Evolutionary conservation across 1,140 invertebrate species (phyloP).

Genomic region (Ylistrum balloti): DNA sequence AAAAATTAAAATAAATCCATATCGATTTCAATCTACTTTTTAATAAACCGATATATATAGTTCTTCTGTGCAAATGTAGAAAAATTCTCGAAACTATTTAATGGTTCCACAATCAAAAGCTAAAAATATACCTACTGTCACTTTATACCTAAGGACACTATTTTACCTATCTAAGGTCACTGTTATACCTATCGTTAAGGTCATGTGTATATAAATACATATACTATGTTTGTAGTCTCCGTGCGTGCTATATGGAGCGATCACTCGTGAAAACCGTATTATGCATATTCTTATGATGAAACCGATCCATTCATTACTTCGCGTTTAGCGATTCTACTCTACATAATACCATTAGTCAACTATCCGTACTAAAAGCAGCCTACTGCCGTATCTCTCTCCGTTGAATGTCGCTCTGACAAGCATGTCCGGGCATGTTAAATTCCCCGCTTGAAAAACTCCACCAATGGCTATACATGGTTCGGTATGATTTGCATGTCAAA

Average conservation of each 20-base stretch:
- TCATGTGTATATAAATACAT: neutral
- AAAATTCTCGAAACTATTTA: neutral
- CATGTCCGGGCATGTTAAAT: slow-evolving; percentile 32
- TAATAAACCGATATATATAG: no score
- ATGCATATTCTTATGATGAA: slow-evolving; percentile 6
- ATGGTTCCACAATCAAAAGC: neutral
- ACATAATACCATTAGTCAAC: neutral
- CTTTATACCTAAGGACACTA: neutral
- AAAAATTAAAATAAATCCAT: no score
- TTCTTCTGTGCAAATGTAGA: no score
- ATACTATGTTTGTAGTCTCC: neutral
- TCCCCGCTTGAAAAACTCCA: slow-evolving; percentile 24
- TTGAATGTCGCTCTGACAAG: neutral
- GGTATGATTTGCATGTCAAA: slow-evolving; percentile 28
- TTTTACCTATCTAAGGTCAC: no score
- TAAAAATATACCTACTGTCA: neutral
- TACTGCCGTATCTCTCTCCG: neutral
- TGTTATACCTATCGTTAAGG: no score
- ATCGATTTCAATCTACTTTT: no score
- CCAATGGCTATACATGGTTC: slow-evolving; percentile 4
- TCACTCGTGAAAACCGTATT: slow-evolving; percentile 10
- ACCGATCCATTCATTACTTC: neutral
- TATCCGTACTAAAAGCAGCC: neutral
- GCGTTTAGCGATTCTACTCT: neutral
- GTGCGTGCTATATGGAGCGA: neutral